Base-by-base conservation (phyloP, 2,888 invertebrate species). In the Drosophila putrida region DNA sequence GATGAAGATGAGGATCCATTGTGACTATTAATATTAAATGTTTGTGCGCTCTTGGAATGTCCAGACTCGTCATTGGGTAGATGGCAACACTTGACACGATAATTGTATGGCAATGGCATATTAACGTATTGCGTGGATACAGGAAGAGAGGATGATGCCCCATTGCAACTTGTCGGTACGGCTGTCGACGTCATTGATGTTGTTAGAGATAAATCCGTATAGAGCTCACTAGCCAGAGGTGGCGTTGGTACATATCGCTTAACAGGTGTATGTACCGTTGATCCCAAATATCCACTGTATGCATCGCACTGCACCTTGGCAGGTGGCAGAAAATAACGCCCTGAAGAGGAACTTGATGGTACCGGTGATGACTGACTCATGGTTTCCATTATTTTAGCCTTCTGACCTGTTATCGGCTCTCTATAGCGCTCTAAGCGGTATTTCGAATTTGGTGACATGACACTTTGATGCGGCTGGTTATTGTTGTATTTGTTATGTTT, bases 221-320 rank as follows among this genome's bases (percentile, higher is more conserved):
- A 92, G 0, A 90, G 50, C 53, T 92, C 91, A 41, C 76, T 82
- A n/a, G 90, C 76, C 41, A 92, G 90, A 4, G 93, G 92, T 20
- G 93, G 93, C 5, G 92, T 92, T 4, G 93, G 93, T 13, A 93
- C 90, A 64, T 93, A 93, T 0, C 93, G 91, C 54, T 93, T 93
- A 0, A 93, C 91, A 3, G 93, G 93, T 6, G 93, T 93, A 64
- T 93, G 93, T 5, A 92, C 92, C 11, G 92, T 89, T n/a, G 93
- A 91, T 0, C 92, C 89, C 49, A 93, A 75, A 72, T 92, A 93
- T 2, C 90, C 84, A 27, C 71, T 65, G 20, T 88, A 83, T 33
- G 91, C 88, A 66, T 92, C 92, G 47, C 84, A 91, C 11, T 92
- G 89, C 38, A 89, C 85, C 28, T 71, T 88, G 25, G 50, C 33